Base-by-base conservation (phyloP, 2,113 vertebrate species). In the Rhabdomys dilectus region DNA sequence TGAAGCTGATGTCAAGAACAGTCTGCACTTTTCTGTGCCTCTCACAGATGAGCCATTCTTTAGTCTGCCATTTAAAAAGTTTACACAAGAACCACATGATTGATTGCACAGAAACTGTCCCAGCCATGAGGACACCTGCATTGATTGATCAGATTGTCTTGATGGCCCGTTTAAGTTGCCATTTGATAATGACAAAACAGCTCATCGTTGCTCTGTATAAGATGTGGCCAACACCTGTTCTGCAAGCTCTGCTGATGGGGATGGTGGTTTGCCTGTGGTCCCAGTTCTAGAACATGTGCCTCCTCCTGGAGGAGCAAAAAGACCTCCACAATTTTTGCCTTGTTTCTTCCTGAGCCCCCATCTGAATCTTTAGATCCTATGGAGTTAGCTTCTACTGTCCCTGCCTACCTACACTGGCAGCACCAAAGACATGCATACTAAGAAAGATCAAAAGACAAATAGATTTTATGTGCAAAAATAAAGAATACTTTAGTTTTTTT, bases 71-170 rank as follows among this genome's bases (percentile, higher is more conserved):
- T 21, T 82, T 51, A 87, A 60, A 60, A 26, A 31, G 73, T 73
- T 56, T 51, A 5, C 1, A 21, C 45, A 58, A 62, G 36, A 90
- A 22, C 36, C 4, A 0, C 5, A 51, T n/a, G n/a, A n/a, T n/a
- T 34, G 66, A 82, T 7, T 26, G 4, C 1, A 2, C 5, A 26
- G 21, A 45, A 60, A 19, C 1, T 2, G 62, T 60, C 9, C 31
- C 2, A 4, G 36, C 29, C 31, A 1, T 1, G 66, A 80, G 5
- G 58, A 31, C 5, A 15, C 73, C 6, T 66, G 17, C 8, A 1
- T n/a, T 7, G 51, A 1, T n/a, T 6, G 51, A 48, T 60, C 34
- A 0, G 56, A 15, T 9, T 56, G n/a, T 8, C 5, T 31, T n/a
- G 60, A 66, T 42, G 45, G 48, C 4, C 36, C 16, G 22, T 29